These are phyloP conservation scores for Abramis brama DNA, from an alignment of 2,113 vertebrate species.

Conservation along the genomic window DNA sequence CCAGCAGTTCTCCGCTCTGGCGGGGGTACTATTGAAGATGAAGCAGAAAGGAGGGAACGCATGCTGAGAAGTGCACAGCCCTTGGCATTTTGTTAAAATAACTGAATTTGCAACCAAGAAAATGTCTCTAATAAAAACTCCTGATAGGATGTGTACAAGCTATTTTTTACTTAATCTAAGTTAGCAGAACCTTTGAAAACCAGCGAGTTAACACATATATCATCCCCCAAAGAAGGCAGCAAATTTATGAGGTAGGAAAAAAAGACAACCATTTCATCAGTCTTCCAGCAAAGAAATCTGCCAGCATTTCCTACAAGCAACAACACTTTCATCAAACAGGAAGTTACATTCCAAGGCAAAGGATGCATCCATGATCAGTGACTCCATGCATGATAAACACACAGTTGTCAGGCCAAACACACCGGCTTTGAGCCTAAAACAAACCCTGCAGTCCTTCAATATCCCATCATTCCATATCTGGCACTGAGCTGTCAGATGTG, in stretches of 20 bases:
- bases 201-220: not conserved
- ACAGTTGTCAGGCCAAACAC: not conserved
- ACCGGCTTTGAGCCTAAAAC: conserved; percentile 25
- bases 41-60: conserved; percentile 15
- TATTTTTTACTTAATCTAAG: not conserved
- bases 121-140: not conserved
- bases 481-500: conserved; percentile 27
- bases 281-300: conserved; percentile 37
- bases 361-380: not conserved
- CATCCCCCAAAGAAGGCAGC: not conserved
- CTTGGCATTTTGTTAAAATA: not conserved
- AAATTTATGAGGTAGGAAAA: not conserved
- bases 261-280: not conserved
- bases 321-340: not conserved
- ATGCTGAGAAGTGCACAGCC: not conserved
- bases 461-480: not conserved
- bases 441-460: conserved; percentile 2
- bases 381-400: not conserved
- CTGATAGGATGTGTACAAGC: not conserved
- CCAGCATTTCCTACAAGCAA: conserved; percentile 29
- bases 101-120: not conserved
- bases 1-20: not conserved
- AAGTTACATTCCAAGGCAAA: not conserved
- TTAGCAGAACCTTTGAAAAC: conserved; percentile 16
- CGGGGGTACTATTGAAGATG: not conserved